Evolutionary conservation across 2,113 vertebrate species (phyloP), one percentile per base, ranked within the genome.

Genomic region (Notarius quadriscutis): DNA sequence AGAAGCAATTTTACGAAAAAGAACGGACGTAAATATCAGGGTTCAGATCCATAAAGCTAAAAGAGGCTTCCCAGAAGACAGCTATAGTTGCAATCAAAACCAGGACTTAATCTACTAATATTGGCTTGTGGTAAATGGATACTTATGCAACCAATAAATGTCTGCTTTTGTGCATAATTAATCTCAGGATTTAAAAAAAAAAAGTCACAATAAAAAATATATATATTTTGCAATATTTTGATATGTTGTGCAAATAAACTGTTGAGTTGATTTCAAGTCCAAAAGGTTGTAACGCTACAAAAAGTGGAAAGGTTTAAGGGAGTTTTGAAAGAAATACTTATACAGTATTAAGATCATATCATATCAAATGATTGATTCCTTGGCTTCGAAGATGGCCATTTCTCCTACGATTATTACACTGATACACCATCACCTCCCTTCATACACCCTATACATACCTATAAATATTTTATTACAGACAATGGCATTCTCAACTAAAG

Each of bases 391-490:
- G 51, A 27, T 55, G 25, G 12, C n/a, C 25, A 78, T 84, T 48
- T 75, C 30, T 85, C 8, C 14, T 51, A n/a, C 50, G 57, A 77
- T 77, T 55, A 53, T 65, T 27, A 50, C 15, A 14, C 60, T 78
- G 10, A 53, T 62, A 58, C 22, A n/a, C 12, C 5, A 53, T 55
- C 6, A n/a, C 53, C 4, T 18, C 41, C 22, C 7, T 20, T 20
- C 7, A 63, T 15, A 48, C 58, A 85, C 15, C n/a, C 50, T 48
- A 41, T n/a, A 60, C 41, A 41, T n/a, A 60, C 41, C 25, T 27
- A 78, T 78, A 25, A 78, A 34, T 51, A 65, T 67, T 60, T 85
- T 25, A 85, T 85, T 75, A 62, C 50, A 85, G 27, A 53, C 74
- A 27, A 6, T 27, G 41, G 10, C 34, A 60, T 27, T 62, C 30